phyloP scores from a whole-genome alignment of 2,888 invertebrate genomes.

The Phragmatobia fuliginosa region DNA sequence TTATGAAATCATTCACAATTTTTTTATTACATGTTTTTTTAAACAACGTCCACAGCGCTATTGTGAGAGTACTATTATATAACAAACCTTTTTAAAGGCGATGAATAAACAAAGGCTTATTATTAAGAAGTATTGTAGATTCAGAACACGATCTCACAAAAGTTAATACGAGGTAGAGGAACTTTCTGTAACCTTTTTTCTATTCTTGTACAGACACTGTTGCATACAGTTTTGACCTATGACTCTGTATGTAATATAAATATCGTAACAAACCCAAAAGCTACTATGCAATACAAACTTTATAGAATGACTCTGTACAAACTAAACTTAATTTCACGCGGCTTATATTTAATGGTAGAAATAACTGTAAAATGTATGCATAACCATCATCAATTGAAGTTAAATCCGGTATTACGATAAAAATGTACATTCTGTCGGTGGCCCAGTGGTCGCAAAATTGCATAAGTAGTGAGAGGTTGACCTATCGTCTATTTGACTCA shows the following conservation, averaged over 20 bases:
- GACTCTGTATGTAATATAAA: background rate
- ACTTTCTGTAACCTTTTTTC: background rate
- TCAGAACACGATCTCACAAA: background rate
- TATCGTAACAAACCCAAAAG: slow-evolving; percentile 4
- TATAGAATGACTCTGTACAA: slow-evolving; percentile 4
- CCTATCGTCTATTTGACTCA: slow-evolving; percentile 42
- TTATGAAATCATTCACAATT: background rate
- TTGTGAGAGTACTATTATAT: background rate
- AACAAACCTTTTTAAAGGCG: background rate
- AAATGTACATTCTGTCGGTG: slow-evolving; percentile 40
- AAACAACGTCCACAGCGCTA: background rate
- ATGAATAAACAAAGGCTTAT: background rate
- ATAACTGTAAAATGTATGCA: slow-evolving; percentile 25
- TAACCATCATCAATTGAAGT: slow-evolving; percentile 36
- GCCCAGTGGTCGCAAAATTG: slow-evolving; percentile 43
- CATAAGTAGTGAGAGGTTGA: slow-evolving; percentile 42
- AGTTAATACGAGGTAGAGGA: background rate
- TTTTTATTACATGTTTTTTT: background rate
- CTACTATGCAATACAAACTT: background rate
- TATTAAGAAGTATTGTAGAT: background rate
- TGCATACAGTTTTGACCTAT: background rate
- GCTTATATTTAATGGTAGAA: slow-evolving; percentile 7
- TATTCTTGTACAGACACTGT: background rate
- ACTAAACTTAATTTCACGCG: slow-evolving; percentile 10
- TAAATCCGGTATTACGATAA: slow-evolving; percentile 35